Base-by-base conservation (phyloP, 2,797 vertebrate genomes). In the Rhabdomys pumilio region DNA sequence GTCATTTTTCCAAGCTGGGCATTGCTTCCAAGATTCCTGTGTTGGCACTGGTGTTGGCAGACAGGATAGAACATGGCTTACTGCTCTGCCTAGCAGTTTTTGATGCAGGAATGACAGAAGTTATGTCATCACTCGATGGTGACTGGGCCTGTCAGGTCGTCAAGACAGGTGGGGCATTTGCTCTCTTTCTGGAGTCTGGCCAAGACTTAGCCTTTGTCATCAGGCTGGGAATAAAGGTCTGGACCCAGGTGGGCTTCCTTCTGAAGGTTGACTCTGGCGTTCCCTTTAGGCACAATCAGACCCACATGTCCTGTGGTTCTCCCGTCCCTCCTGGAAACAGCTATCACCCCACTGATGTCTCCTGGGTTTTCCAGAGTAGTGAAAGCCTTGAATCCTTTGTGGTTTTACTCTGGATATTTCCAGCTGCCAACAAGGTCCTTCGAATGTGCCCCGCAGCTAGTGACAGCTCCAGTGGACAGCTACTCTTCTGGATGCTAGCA, bases 101-200 rank as follows among this genome's bases (percentile, higher is more conserved):
- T 8, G 50, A 98, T 96, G 76, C 98, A 98, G 22, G 24, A 6
- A 0, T 61, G 65, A 79, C 97, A 98, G 97, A 98, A 99, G 81
- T 99, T 98, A 97, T 99, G 99, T 89, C 99, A 98, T 94, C 99
- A 99, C 97, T 96, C 80, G 3, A 96, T 97, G 38, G 97, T 97
- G 41, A 98, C 92, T 0, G 98, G 98, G 24, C 97, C 83, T 14
- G 14, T 87, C 53, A 98, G 87, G 20, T 69, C 53, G 3, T 95
- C 96, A 65, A 97, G 94, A 31, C 97, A 98, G 65, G 98, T 65
- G 29, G 97, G 31, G 67, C 98, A 98, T 61, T 90, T 93, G 81
- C 63, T 47, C 31, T 93, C 96, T 20, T 50, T 90, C 47, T 67
- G 69, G 15, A 98, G 73, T 7, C 3, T 57, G 0, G 11, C 55